Conservation (phyloP, 2,888 invertebrate species). For the Seladonia tumulorum region DNA sequence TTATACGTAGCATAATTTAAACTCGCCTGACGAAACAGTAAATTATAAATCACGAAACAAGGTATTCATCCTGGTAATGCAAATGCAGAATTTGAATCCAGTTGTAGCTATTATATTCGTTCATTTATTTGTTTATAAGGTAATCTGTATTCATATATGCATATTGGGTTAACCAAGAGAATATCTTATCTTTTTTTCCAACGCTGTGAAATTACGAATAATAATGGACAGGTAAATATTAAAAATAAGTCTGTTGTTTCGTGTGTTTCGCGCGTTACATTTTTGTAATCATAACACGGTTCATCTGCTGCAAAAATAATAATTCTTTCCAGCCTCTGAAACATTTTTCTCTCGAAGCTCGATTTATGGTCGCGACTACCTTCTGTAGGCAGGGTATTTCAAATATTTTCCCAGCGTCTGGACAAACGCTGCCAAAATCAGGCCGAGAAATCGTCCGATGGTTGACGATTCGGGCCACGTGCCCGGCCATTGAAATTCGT, state of each 20-base stretch:
- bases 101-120: not conserved
- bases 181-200: not conserved
- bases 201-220: not conserved
- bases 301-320: not conserved
- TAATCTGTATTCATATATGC: not conserved
- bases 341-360: not conserved
- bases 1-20: not conserved
- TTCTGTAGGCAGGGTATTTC: not conserved
- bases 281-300: not conserved
- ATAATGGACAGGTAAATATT: not conserved
- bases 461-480: not conserved
- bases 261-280: not conserved
- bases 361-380: not conserved
- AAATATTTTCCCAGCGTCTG: not conserved
- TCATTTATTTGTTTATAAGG: not conserved
- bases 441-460: not conserved
- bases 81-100: not conserved
- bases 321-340: not conserved
- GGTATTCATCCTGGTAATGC: not conserved
- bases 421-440: not conserved
- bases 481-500: conserved; percentile 14
- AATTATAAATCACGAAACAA: not conserved
- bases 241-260: not conserved
- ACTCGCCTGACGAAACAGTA: not conserved
- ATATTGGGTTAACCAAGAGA: not conserved